Evolutionary conservation across 2,113 vertebrate species (phyloP), one percentile per base, ranked within the genome.

Genomic region (Clarias macrocephalus): DNA sequence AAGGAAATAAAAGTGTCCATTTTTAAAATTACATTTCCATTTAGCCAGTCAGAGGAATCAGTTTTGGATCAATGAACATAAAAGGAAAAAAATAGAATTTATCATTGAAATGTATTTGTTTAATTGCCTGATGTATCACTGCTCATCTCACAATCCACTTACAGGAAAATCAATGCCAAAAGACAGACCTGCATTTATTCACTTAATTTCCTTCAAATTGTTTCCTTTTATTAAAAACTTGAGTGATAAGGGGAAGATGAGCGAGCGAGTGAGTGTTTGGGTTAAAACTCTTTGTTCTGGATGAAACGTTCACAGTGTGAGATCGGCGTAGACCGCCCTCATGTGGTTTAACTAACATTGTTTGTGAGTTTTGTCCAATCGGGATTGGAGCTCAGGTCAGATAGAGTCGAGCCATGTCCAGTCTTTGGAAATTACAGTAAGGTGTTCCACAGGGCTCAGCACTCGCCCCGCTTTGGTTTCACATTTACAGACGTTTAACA

Each of bases 61-160:
- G 73, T 84, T 84, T 77, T 73, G 42, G 77, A 60, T 84, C 89
- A 79, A 82, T 87, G 60, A 48, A 62, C 77, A 85, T 85, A 68
- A 72, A 48, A 59, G 80, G 56, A 76, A 75, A 75, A 72, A 48
- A n/a, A 0, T 21, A n/a, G 7, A 62, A 85, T 87, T 87, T 9
- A 62, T 89, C 54, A 73, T 52, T 80, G 30, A 83, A 60, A 77
- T 86, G 60, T 79, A 18, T 77, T 76, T 83, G 70, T 88, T 85
- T 54, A 70, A 83, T 54, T 70, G 19, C 56, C 56, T 89, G 52
- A 86, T 83, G 65, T 84, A 75, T 30, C 60, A 54, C 6, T 77
- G 42, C 18, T 23, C 16, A 79, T 60, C 18, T 79, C 54, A 80
- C 57, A 54, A 57, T 80, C 70, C 76, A 75, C 21, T 63, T 62